Evolutionary conservation across 1,140 invertebrate species (phyloP).

Genomic region (Lutraria rhynchaena): DNA sequence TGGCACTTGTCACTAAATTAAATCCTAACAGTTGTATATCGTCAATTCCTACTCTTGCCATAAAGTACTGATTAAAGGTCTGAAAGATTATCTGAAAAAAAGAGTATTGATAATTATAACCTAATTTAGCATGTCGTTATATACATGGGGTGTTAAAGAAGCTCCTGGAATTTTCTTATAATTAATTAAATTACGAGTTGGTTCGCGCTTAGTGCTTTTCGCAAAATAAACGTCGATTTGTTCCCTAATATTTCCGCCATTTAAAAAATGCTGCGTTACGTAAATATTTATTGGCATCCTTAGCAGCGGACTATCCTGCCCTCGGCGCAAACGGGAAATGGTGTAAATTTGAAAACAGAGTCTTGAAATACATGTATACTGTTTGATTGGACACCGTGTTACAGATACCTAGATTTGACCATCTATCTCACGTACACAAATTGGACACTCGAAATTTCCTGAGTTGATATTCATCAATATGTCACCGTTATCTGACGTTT

Average conservation of each 20-base stretch:
- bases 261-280: too few species aligned
- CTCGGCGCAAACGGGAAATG: neutral
- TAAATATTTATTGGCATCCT: too few species aligned
- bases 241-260: too few species aligned
- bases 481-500: neutral
- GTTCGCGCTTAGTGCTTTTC: too few species aligned
- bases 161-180: too few species aligned
- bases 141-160: too few species aligned
- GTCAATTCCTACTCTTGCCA: constrained; percentile 20
- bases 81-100: constrained; percentile 34
- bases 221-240: too few species aligned
- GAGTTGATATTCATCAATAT: too few species aligned
- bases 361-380: neutral
- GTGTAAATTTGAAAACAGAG: neutral
- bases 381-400: neutral
- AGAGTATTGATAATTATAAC: too few species aligned
- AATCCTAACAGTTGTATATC: constrained; percentile 7
- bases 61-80: neutral
- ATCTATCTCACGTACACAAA: neutral
- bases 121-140: too few species aligned
- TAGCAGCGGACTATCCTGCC: too few species aligned
- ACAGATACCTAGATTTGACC: neutral
- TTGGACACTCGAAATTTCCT: neutral
- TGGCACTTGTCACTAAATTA: neutral
- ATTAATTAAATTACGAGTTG: too few species aligned